phyloP scores from a whole-genome alignment of 2,113 vertebrate species.

The Gnathochromis pfefferi region DNA sequence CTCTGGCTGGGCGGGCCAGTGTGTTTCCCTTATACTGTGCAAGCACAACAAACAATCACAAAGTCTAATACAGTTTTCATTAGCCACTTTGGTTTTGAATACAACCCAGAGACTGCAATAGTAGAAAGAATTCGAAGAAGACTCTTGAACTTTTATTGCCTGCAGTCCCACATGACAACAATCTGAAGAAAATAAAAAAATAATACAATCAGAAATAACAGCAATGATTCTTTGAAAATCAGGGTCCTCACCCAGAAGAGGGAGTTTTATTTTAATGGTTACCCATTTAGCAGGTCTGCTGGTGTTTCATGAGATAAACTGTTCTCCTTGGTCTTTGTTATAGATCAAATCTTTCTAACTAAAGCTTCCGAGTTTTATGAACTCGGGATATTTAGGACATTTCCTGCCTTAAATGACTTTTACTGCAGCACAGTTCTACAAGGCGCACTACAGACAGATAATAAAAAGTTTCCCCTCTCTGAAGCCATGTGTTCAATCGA shows the following conservation, averaged over 20 bases:
- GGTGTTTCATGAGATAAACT: constrained; percentile 5
- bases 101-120: background rate
- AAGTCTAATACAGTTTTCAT: background rate
- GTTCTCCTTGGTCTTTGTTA: constrained; percentile 7
- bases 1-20: background rate
- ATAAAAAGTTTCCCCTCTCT: constrained; percentile 35
- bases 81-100: background rate
- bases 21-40: background rate
- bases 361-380: background rate
- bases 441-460: background rate
- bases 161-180: constrained; percentile 2
- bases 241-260: background rate
- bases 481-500: constrained; percentile 40
- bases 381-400: constrained; percentile 9
- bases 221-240: background rate
- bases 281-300: background rate
- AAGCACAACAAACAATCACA: background rate
- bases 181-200: background rate
- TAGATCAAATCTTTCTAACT: background rate
- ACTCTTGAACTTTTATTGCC: background rate
- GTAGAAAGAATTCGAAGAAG: background rate
- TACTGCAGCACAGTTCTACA: constrained; percentile 8
- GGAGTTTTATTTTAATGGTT: background rate
- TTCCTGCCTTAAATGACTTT: constrained; percentile 11
- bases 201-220: background rate